Percentiles rank a stretch among this genome's conserved stretches.
phyloP scores from a whole-genome alignment of 53 echinoderm and acorn worm genomes.

The Crossaster papposus region DNA sequence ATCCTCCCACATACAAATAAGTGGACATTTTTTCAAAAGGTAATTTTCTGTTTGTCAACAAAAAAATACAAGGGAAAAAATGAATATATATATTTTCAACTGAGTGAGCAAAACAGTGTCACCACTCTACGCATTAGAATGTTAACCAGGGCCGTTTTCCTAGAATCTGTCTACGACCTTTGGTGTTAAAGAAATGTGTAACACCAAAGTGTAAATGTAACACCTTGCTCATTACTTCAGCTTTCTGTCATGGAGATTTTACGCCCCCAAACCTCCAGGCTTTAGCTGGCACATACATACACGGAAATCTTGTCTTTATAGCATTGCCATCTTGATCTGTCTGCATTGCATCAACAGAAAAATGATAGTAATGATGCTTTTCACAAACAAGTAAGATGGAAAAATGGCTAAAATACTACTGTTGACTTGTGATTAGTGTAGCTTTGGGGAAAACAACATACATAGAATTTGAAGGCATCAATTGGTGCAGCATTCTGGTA shows the following conservation, averaged over 20 bases:
- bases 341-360: not conserved
- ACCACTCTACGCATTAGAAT: not conserved
- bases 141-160: too few species aligned
- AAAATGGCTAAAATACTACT: too few species aligned
- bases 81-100: too few species aligned
- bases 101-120: not conserved
- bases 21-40: not conserved
- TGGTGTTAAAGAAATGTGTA: too few species aligned
- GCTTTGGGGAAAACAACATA: too few species aligned
- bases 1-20: not conserved
- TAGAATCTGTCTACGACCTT: too few species aligned
- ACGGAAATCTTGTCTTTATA: not conserved
- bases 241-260: not conserved
- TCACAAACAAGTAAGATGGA: too few species aligned
- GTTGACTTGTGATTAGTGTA: too few species aligned
- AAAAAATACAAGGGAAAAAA: not conserved
- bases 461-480: too few species aligned
- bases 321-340: not conserved
- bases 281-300: not conserved
- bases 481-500: too few species aligned
- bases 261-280: constrained; percentile 5
- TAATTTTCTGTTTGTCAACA: not conserved
- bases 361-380: too few species aligned
- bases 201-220: not conserved
- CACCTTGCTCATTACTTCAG: not conserved